Evolutionary conservation across 2,888 invertebrate genomes (phyloP).

Genomic region (Gymnoscelis rufifasciata): DNA sequence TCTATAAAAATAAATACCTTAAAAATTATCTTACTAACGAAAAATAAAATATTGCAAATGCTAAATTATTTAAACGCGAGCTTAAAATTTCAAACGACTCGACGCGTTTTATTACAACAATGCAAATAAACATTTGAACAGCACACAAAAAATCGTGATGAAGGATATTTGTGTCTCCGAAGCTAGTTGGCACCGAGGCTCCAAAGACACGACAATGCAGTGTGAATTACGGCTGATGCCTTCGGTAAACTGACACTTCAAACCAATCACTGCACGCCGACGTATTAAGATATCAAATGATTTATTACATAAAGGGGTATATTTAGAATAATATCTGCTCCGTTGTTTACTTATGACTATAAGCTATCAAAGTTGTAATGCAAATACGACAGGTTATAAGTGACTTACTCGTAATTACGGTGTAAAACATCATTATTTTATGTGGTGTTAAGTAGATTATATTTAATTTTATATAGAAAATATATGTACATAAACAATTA

Average conservation of each 20-base stretch:
- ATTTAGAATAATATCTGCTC: constrained; percentile 25
- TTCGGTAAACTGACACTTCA: constrained; percentile 59
- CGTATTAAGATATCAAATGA: constrained; percentile 61
- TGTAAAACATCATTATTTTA: too few relatives aligned
- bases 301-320: constrained; percentile 47
- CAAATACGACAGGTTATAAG: neutral
- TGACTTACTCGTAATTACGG: too few relatives aligned
- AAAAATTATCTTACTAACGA: too few relatives aligned
- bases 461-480: too few relatives aligned
- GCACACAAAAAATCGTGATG: constrained; percentile 45
- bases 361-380: constrained; percentile 1
- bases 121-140: neutral
- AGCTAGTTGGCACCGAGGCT: constrained; percentile 45
- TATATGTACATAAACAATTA: too few relatives aligned
- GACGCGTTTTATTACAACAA: too few relatives aligned
- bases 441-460: too few relatives aligned
- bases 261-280: constrained; percentile 45
- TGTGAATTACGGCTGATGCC: constrained; percentile 62
- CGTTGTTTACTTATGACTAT: constrained; percentile 2
- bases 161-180: constrained; percentile 52
- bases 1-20: too few relatives aligned
- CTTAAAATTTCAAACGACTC: too few relatives aligned
- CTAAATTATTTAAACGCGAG: too few relatives aligned
- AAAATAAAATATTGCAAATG: too few relatives aligned
- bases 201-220: constrained; percentile 49